Evolutionary conservation across 2,113 vertebrate genomes (phyloP).

Genomic region (Nerophis lumbriciformis): DNA sequence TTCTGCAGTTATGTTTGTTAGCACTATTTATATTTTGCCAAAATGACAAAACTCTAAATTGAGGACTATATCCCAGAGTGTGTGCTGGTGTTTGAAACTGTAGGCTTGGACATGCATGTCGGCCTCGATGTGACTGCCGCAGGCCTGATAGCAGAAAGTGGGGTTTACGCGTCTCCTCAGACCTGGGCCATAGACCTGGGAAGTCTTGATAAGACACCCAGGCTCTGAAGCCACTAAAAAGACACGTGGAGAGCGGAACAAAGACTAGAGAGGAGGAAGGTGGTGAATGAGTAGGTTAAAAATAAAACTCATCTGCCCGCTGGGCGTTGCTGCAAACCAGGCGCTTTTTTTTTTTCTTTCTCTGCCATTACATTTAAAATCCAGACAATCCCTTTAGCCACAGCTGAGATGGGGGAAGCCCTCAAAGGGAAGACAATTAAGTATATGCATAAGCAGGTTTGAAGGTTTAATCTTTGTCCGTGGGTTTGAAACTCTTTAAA

Average conservation of each 20-base stretch:
- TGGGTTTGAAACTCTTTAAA: constrained; percentile 32
- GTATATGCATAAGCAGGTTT: constrained; percentile 10
- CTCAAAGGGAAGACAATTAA: constrained; percentile 47
- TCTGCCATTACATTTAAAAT: constrained; percentile 56
- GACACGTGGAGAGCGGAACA: constrained; percentile 50
- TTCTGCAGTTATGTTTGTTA: constrained; percentile 52
- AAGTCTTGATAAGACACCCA: constrained; percentile 64
- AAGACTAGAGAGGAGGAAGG: constrained; percentile 28
- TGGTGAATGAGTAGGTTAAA: constrained; percentile 25
- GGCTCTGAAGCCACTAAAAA: constrained; percentile 53
- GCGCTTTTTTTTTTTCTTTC: constrained; percentile 55
- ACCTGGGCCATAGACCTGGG: constrained; percentile 56
- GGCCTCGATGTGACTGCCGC: constrained; percentile 47
- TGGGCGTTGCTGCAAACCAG: constrained; percentile 51
- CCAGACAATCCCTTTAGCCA: constrained; percentile 70
- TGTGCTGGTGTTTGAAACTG: constrained; percentile 15
- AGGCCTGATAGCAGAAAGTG: constrained; percentile 50
- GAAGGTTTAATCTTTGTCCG: constrained; percentile 41
- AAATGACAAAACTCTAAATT: constrained; percentile 32
- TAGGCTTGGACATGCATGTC: constrained; percentile 50
- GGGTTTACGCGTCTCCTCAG: constrained; percentile 55
- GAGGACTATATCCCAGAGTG: constrained; percentile 34
- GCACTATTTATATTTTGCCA: constrained; percentile 36
- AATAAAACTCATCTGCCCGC: constrained; percentile 35
- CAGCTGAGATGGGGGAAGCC: constrained; percentile 59